A percentile compares a stretch with the other conserved stretches of the same genome.
These are phyloP conservation scores for Argya squamiceps DNA, from an alignment of 2,797 vertebrate species.

Conservation along the genomic window DNA sequence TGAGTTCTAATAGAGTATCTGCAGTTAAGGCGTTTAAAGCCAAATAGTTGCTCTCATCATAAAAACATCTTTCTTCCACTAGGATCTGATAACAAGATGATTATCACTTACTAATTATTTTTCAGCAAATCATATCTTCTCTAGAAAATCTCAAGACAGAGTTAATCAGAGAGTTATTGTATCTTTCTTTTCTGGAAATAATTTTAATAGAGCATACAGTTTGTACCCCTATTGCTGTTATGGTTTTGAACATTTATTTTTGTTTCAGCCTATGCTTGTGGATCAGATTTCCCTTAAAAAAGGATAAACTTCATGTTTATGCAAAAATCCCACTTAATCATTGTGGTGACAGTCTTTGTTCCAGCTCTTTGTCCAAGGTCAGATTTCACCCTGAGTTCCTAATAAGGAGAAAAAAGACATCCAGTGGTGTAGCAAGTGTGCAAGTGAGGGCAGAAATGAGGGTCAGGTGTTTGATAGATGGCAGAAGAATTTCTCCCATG, in stretches of 20 bases:
- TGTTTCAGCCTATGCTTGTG: neutral
- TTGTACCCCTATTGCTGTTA: rapidly evolving
- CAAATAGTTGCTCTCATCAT: neutral
- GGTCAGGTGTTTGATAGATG: neutral
- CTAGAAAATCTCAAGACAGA: neutral
- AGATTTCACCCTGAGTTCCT: neutral
- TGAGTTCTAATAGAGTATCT: neutral
- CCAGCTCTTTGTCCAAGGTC: slow-evolving; percentile 14
- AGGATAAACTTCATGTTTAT: neutral
- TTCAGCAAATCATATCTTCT: neutral
- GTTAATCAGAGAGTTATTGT: neutral
- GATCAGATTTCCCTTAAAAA: slow-evolving; percentile 27
- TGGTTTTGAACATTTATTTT: neutral
- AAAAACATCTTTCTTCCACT: neutral
- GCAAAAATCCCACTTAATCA: slow-evolving; percentile 37
- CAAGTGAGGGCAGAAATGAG: neutral
- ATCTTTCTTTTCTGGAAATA: neutral
- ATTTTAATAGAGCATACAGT: neutral
- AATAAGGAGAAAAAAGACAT: neutral
- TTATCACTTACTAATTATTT: neutral
- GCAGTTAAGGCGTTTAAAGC: neutral
- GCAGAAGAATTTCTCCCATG: neutral
- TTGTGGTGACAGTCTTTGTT: slow-evolving; percentile 24
- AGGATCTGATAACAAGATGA: neutral
- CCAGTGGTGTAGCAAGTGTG: neutral